Percentiles rank a stretch among this genome's conserved stretches.
These are phyloP conservation scores for Peromyscus melanophrys DNA, from an alignment of 2,797 vertebrate genomes.

Conservation along the genomic window DNA sequence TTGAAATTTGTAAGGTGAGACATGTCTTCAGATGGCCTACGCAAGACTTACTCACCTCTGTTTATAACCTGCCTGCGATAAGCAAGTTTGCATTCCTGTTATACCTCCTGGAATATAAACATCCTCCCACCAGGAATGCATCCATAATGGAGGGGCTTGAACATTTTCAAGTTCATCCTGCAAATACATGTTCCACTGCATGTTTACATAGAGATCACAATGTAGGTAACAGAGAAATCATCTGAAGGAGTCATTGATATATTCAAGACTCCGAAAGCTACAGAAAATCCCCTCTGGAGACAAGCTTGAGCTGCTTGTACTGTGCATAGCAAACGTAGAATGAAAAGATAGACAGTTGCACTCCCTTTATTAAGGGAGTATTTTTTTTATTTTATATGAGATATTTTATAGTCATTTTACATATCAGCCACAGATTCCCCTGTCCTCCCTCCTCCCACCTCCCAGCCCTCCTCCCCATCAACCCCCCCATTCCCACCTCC, in stretches of 20 bases:
- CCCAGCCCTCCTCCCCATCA: no score
- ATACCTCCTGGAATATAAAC: background rate
- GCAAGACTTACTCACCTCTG: background rate
- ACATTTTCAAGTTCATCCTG: constrained; percentile 31
- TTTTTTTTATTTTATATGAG: no score
- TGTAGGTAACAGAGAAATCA: constrained; percentile 66
- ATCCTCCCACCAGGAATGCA: background rate
- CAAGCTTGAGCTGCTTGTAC: constrained; percentile 46
- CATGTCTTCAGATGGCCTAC: background rate
- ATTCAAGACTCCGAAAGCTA: constrained; percentile 71
- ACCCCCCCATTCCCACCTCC: no score
- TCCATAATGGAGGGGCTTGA: background rate
- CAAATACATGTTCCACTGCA: constrained; percentile 44
- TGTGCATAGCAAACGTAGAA: background rate
- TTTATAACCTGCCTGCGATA: background rate
- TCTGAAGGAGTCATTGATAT: constrained; percentile 65
- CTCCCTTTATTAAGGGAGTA: constrained; percentile 60
- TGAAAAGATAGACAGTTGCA: background rate
- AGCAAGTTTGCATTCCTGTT: background rate
- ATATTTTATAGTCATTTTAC: no score
- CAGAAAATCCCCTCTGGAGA: constrained; percentile 64
- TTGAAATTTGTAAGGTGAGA: background rate
- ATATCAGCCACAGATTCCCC: no score
- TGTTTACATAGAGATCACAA: constrained; percentile 72
- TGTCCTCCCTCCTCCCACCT: no score